Evolutionary conservation across 2,888 invertebrate species (phyloP).

Genomic region (Drosophila mettleri): DNA sequence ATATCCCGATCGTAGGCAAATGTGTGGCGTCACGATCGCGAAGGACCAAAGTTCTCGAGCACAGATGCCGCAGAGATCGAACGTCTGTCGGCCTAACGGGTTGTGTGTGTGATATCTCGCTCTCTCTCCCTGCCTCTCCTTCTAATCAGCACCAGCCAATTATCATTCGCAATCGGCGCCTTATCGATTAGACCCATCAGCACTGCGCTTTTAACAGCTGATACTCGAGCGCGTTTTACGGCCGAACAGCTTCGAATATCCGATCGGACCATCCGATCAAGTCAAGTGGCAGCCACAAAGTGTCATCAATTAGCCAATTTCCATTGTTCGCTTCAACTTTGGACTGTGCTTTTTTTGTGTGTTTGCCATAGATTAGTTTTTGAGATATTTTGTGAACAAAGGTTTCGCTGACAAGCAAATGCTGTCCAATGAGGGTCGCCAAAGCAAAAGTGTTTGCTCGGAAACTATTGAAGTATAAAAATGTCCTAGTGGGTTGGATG

Average conservation of each 20-base stretch:
- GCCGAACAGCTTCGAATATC: conserved; percentile 38
- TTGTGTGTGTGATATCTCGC: conserved; percentile 17
- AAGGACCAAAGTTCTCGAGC: conserved; percentile 11
- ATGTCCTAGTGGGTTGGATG: background rate
- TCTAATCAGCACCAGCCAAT: conserved; percentile 48
- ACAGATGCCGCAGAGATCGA: conserved; percentile 50
- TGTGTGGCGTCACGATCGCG: conserved; percentile 57
- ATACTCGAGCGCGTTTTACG: conserved; percentile 34
- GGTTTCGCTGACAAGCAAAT: background rate
- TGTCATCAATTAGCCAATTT: conserved; percentile 67
- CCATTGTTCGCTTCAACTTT: conserved; percentile 29
- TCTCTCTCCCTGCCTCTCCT: conserved; percentile 4
- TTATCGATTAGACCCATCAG: conserved; percentile 52
- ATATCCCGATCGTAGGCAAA: conserved; percentile 50
- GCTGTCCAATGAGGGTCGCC: background rate
- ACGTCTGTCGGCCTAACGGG: conserved; percentile 51
- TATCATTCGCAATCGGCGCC: conserved; percentile 48
- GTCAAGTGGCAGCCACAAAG: conserved; percentile 65
- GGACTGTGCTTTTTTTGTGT: conserved; percentile 42
- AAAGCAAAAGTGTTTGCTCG: background rate
- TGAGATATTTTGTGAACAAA: conserved; percentile 1
- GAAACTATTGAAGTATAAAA: background rate
- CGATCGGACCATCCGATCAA: conserved; percentile 56
- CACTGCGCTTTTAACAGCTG: conserved; percentile 57
- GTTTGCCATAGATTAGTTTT: conserved; percentile 17